Evolutionary conservation across 2,113 vertebrate genomes (phyloP).

Genomic region (Corythoichthys intestinalis): DNA sequence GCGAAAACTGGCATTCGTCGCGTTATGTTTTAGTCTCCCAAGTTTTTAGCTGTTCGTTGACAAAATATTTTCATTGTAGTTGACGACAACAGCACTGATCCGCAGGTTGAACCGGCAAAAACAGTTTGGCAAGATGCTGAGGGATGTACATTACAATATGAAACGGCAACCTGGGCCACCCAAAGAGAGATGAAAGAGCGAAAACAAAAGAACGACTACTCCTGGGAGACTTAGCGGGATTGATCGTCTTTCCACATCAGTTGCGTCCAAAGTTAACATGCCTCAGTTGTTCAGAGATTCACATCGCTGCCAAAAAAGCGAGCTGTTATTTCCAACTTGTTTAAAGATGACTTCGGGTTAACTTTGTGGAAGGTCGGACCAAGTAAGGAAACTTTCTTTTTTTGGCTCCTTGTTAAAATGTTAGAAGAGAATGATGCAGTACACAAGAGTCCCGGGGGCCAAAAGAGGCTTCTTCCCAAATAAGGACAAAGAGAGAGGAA

Average conservation of each 20-base stretch:
- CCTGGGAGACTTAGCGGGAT: conserved; percentile 65
- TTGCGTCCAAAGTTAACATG: conserved; percentile 66
- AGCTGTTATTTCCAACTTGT: conserved; percentile 66
- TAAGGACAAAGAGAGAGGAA: conserved; percentile 47
- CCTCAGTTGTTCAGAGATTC: conserved; percentile 62
- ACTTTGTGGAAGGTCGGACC: conserved; percentile 3
- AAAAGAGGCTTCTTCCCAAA: conserved; percentile 48
- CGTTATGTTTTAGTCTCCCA: too few relatives aligned
- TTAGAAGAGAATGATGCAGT: conserved; percentile 50
- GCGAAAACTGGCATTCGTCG: too few relatives aligned
- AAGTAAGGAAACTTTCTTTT: conserved; percentile 31
- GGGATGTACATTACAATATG: conserved; percentile 12
- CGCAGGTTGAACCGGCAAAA: neutral
- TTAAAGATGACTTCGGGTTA: conserved; percentile 37
- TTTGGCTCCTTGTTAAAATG: conserved; percentile 47
- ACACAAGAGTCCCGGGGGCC: conserved; percentile 53
- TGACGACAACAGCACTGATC: neutral
- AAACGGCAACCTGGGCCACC: conserved; percentile 37
- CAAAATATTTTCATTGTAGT: too few relatives aligned
- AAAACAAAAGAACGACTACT: conserved; percentile 42
- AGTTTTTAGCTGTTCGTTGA: too few relatives aligned
- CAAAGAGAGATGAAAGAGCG: conserved; percentile 22
- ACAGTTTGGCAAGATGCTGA: neutral
- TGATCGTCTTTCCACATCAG: conserved; percentile 74
- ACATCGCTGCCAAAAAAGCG: conserved; percentile 63